These are phyloP conservation scores for Poecilia gillii DNA, from an alignment of 2,797 vertebrate genomes.

Conservation along the genomic window DNA sequence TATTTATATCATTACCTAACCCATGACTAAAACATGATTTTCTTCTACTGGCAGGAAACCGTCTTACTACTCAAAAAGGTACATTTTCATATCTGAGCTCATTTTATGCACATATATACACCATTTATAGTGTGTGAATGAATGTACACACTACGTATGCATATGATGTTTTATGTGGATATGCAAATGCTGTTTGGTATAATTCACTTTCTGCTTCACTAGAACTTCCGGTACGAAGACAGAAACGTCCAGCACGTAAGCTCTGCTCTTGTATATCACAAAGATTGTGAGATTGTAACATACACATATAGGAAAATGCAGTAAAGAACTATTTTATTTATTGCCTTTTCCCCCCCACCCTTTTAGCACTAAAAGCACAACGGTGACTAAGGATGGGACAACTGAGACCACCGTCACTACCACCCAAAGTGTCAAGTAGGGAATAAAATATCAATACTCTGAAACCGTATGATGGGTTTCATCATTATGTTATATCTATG, in stretches of 20 bases:
- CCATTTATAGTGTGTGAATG: no score
- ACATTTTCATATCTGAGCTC: slow-evolving; percentile 7
- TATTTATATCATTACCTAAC: neutral
- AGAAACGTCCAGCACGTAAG: slow-evolving; percentile 44
- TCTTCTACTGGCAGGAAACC: slow-evolving; percentile 32
- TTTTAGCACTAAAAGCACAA: slow-evolving; percentile 67
- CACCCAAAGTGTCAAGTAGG: slow-evolving; percentile 56
- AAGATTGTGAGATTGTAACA: neutral
- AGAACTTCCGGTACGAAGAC: slow-evolving; percentile 37
- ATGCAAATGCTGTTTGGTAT: slow-evolving; percentile 1
- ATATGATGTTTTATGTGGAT: neutral
- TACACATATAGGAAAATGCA: neutral
- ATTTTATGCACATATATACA: neutral
- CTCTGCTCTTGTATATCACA: slow-evolving; percentile 9
- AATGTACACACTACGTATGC: neutral
- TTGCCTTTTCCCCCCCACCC: neutral
- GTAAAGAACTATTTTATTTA: neutral
- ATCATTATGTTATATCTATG: neutral
- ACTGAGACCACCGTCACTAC: slow-evolving; percentile 70
- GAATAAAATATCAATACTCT: neutral
- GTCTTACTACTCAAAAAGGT: slow-evolving; percentile 57
- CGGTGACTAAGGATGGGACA: slow-evolving; percentile 57
- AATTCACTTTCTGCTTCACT: slow-evolving; percentile 27
- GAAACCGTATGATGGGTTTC: neutral
- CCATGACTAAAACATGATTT: neutral